phyloP scores from a whole-genome alignment of 2,113 vertebrate species.

The Platichthys stellatus region DNA sequence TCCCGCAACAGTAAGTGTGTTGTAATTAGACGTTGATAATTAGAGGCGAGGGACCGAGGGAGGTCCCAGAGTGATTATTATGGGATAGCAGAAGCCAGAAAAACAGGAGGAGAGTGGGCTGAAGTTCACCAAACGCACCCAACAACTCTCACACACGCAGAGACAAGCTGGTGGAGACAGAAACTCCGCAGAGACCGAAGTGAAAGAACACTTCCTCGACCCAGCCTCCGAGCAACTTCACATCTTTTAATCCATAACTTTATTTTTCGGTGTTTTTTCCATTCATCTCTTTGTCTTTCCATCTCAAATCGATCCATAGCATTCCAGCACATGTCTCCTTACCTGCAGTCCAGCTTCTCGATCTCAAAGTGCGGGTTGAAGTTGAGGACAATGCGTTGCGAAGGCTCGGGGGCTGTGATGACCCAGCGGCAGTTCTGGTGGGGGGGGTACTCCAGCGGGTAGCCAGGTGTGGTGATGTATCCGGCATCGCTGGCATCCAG shows the following conservation, averaged over 20 bases:
- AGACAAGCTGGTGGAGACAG: constrained; percentile 28
- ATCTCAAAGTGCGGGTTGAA: constrained; percentile 99
- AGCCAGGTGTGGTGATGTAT: constrained; percentile 98
- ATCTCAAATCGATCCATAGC: neutral
- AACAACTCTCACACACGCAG: constrained; percentile 24
- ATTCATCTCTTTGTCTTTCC: neutral
- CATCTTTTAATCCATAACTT: neutral
- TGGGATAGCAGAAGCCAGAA: constrained; percentile 64
- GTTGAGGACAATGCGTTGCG: constrained; percentile 97
- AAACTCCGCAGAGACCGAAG: constrained; percentile 6
- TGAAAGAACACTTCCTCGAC: neutral
- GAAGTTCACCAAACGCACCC: constrained; percentile 53
- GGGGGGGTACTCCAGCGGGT: constrained; percentile 96
- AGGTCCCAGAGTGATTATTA: constrained; percentile 71
- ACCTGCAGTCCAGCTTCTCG: constrained; percentile 99
- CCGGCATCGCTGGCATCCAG: constrained; percentile 94
- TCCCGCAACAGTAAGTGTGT: constrained; percentile 67
- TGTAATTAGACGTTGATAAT: constrained; percentile 76
- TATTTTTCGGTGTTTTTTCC: too few relatives aligned
- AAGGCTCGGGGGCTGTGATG: constrained; percentile 91
- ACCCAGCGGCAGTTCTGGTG: constrained; percentile 98
- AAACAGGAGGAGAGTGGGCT: constrained; percentile 74
- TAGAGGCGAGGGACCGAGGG: constrained; percentile 64
- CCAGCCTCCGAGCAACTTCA: neutral
- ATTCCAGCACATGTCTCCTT: neutral